Base-by-base conservation (phyloP, 2,888 invertebrate species). In the Drosophila greeni region DNA sequence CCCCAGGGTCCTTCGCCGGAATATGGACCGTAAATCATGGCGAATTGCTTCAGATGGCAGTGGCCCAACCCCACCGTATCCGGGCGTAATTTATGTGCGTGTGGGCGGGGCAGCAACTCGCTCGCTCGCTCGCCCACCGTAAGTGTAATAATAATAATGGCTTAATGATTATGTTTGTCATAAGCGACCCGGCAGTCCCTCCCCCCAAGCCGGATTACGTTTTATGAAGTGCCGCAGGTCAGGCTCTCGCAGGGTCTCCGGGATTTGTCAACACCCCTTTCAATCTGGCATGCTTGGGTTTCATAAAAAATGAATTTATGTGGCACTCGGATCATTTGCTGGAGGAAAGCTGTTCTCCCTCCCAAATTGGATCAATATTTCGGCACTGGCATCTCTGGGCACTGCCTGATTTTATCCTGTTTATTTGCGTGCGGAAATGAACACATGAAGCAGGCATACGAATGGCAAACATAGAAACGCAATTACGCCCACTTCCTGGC, bases 341-440 rank as follows among this genome's bases (percentile, higher is more conserved):
- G 36, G 37, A 64, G 36, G 37, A 64, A 37, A 58, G 14, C 34
- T 47, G 18, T 18, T 7, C 5, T n/a, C 43, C 11, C 49, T 11
- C 8, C n/a, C 6, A n/a, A 7, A 42, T n/a, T 18, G 34, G 60
- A 60, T 60, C 59, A 60, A 60, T 60, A 60, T 20, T 39, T 45
- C 11, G 37, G 16, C 26, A 18, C 18, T 23, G 54, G 53, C 18
- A 49, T 54, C 52, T 42, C 2, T 18, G 62, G 34, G 23, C 62
- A 52, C 43, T 45, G 75, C 61, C 59, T 49, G 67, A 56, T 58
- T 76, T 67, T 71, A 53, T 71, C 65, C 70, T 70, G 75, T 81
- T 77, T 79, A 74, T 76, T 80, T 82, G 76, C 75, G 84, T 79
- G 82, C 80, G 80, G 82, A 81, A 79, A 82, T 84, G 75, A 81